phyloP scores from a whole-genome alignment of 2,797 vertebrate species.

The Gallinago stenura region DNA sequence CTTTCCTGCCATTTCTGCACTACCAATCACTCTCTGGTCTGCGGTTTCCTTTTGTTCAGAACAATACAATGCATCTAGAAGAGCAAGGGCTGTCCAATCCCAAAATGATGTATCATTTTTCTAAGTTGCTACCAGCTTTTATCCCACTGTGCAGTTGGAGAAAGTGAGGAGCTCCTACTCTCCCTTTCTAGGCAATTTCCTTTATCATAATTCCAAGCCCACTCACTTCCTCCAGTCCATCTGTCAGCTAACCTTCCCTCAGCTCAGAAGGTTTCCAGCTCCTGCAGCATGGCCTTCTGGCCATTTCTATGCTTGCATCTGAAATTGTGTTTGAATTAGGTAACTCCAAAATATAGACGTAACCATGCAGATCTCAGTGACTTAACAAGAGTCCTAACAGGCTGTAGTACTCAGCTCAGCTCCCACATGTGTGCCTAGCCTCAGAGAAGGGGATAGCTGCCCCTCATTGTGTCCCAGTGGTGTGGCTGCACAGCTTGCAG shows the following conservation, averaged over 20 bases:
- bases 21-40: background rate
- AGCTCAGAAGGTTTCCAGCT: constrained; percentile 35
- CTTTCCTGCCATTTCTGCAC: background rate
- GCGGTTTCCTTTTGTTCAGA: background rate
- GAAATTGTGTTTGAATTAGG: background rate
- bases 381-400: background rate
- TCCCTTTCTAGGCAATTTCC: constrained; percentile 29
- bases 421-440: background rate
- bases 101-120: background rate
- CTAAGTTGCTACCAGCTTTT: background rate
- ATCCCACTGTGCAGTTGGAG: background rate
- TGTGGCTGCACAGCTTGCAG: background rate
- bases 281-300: constrained; percentile 59
- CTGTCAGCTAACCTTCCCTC: constrained; percentile 46
- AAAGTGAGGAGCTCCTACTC: background rate
- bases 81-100: background rate
- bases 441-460: background rate
- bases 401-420: background rate
- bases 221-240: constrained; percentile 56
- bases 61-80: background rate
- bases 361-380: background rate
- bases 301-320: background rate
- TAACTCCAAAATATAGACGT: background rate
- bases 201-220: constrained; percentile 28
- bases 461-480: background rate